phyloP scores from a whole-genome alignment of 2,113 vertebrate genomes.

The Oreochromis spilurus region DNA sequence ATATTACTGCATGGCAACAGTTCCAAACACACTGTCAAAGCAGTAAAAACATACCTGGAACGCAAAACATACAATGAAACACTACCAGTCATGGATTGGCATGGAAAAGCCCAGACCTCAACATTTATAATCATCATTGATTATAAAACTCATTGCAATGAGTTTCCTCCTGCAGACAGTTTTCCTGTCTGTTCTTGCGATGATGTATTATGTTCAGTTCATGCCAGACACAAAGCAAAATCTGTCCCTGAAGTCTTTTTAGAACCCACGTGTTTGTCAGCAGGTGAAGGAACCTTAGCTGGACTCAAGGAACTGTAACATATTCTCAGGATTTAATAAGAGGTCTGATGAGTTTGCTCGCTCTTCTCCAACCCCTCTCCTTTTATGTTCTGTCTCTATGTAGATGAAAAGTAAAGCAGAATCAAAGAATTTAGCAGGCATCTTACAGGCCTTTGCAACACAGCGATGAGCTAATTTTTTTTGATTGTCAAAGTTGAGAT shows the following conservation, averaged over 20 bases:
- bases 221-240: not conserved
- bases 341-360: rapidly evolving
- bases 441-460: not conserved
- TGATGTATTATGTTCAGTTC: not conserved
- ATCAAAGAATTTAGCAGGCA: not conserved
- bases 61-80: not conserved
- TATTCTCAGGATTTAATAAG: not conserved
- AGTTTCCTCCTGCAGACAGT: not conserved
- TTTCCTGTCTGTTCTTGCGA: not conserved
- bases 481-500: not conserved
- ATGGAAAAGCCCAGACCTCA: not conserved
- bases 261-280: not conserved
- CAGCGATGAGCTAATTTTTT: not conserved
- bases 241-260: not conserved
- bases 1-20: not conserved
- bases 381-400: not conserved
- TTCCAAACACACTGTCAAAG: not conserved
- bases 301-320: not conserved
- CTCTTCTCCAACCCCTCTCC: not conserved
- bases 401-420: not conserved
- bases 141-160: too few species aligned
- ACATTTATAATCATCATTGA: not conserved
- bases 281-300: not conserved
- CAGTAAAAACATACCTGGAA: not conserved
- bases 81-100: not conserved